Percentiles rank a stretch among this genome's conserved stretches.
Conservation (phyloP, 2,113 vertebrate genomes). For the Mohoua ochrocephala region DNA sequence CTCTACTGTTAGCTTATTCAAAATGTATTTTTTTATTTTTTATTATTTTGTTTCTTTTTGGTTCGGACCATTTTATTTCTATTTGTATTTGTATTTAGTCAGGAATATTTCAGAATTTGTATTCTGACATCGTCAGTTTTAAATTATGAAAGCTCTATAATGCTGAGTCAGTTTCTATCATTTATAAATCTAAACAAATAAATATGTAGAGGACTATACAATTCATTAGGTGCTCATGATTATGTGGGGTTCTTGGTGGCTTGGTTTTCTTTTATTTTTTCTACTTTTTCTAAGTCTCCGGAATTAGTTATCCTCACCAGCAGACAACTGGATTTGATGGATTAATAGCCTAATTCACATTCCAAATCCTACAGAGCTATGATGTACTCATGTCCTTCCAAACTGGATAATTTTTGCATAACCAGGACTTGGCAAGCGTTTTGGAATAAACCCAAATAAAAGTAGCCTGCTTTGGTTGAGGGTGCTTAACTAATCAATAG, state of each 20-base stretch:
- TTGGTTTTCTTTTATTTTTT: background rate
- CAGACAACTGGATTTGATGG: background rate
- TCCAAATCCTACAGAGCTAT: background rate
- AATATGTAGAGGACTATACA: background rate
- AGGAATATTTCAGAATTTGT: background rate
- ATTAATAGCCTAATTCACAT: background rate
- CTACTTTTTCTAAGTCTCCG: background rate
- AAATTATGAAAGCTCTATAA: background rate
- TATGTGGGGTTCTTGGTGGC: background rate
- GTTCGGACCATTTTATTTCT: background rate
- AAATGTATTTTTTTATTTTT: background rate
- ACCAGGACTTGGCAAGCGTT: background rate
- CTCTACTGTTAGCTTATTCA: background rate
- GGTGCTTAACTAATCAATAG: background rate
- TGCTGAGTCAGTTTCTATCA: background rate
- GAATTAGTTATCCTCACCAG: background rate
- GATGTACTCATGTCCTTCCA: background rate
- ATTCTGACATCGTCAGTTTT: background rate
- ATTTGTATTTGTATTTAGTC: background rate
- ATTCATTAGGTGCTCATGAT: background rate
- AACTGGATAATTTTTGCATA: background rate
- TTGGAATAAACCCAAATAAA: background rate
- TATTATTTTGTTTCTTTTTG: background rate
- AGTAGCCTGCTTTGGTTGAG: background rate
- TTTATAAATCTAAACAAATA: background rate